These are phyloP conservation scores for Fopius arisanus DNA, from an alignment of 1,140 invertebrate genomes.

Conservation along the genomic window DNA sequence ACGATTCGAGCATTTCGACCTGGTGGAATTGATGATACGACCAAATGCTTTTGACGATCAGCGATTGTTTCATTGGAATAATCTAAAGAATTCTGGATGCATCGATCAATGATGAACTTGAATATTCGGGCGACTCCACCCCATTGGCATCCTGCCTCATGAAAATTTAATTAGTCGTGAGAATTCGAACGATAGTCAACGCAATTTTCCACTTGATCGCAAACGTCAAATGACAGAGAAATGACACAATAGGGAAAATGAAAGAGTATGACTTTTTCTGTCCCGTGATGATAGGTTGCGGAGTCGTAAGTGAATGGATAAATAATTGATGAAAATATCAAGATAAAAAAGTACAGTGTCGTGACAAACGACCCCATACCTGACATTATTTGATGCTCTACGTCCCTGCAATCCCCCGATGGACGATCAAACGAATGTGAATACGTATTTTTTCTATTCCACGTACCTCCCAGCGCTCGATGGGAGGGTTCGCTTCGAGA, in stretches of 20 bases:
- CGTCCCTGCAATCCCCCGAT: neutral
- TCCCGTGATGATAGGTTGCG: neutral
- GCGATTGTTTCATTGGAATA: too few relatives aligned
- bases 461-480: neutral
- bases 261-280: neutral
- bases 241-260: neutral
- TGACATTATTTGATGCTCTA: neutral
- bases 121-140: neutral
- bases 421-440: constrained; percentile 2
- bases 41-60: too few relatives aligned
- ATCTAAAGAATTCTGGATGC: too few relatives aligned
- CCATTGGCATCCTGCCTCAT: neutral
- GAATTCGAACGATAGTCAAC: neutral
- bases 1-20: neutral
- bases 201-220: neutral
- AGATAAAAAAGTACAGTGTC: neutral
- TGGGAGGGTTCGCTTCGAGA: neutral
- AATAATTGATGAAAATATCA: neutral
- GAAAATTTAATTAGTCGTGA: neutral
- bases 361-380: neutral
- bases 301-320: neutral
- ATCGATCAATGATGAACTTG: too few relatives aligned
- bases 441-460: constrained; percentile 2
- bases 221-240: neutral
- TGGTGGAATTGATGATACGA: too few relatives aligned